Evolutionary conservation across 2,797 vertebrate genomes (phyloP).

Genomic region (Acanthopagrus latus): DNA sequence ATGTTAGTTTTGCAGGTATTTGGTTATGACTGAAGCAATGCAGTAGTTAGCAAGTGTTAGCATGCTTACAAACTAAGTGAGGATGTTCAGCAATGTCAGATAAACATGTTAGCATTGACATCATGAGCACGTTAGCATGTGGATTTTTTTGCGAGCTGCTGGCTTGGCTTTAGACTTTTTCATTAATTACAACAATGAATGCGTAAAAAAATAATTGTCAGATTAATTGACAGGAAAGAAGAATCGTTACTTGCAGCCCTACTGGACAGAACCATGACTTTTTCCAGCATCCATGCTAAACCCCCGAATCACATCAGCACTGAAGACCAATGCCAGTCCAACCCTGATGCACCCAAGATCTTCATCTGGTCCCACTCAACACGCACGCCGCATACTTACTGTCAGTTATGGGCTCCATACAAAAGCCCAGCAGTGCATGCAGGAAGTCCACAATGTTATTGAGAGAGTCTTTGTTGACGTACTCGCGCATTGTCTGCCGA

Average conservation of each 20-base stretch:
- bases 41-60: conserved; percentile 14
- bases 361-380: conserved; percentile 27
- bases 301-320: background rate
- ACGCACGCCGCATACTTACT: conserved; percentile 88
- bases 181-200: background rate
- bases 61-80: conserved; percentile 19
- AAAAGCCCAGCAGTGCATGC: conserved; percentile 98
- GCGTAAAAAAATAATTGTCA: background rate
- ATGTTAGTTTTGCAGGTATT: conserved; percentile 21
- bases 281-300: background rate
- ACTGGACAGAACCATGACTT: background rate
- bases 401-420: conserved; percentile 99
- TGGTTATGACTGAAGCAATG: conserved; percentile 7
- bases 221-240: background rate
- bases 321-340: conserved; percentile 5
- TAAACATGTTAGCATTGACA: background rate
- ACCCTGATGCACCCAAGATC: background rate
- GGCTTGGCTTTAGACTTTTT: background rate
- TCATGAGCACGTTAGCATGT: conserved; percentile 1
- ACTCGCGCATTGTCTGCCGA: conserved; percentile 98
- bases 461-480: conserved; percentile 98
- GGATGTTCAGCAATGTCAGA: background rate
- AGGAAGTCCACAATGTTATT: conserved; percentile 99
- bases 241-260: background rate
- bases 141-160: background rate